phyloP scores from a whole-genome alignment of 2,888 invertebrate species.

The Pterobdella sp. region DNA sequence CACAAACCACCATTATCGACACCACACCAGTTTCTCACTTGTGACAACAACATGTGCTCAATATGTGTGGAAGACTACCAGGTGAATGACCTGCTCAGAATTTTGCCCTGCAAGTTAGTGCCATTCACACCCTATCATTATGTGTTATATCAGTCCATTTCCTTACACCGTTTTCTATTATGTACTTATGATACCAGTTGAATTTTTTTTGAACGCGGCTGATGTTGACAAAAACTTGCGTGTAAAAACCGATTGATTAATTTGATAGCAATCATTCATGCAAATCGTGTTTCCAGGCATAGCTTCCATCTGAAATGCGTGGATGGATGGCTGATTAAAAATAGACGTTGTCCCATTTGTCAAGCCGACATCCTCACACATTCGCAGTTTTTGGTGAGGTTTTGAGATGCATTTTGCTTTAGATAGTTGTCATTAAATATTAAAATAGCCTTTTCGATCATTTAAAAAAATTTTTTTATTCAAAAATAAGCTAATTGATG shows the following conservation, averaged over 20 bases:
- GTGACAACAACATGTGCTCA: conserved; percentile 77
- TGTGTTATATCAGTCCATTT: background rate
- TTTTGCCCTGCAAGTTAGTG: conserved; percentile 80
- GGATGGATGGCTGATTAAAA: conserved; percentile 89
- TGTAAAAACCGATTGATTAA: too few species aligned
- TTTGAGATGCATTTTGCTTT: too few species aligned
- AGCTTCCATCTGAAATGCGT: conserved; percentile 91
- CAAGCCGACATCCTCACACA: conserved; percentile 83
- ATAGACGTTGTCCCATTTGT: conserved; percentile 92
- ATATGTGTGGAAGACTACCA: conserved; percentile 89
- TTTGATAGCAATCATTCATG: too few species aligned
- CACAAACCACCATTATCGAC: background rate
- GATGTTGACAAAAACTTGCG: too few species aligned
- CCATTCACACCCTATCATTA: background rate
- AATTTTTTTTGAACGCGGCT: too few species aligned
- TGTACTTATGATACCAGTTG: too few species aligned
- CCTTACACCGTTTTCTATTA: background rate
- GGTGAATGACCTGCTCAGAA: conserved; percentile 73
- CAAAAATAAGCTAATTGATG: too few species aligned
- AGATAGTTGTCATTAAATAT: too few species aligned
- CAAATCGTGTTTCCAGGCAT: conserved; percentile 68
- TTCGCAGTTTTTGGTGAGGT: conserved; percentile 50
- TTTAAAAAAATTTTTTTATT: too few species aligned
- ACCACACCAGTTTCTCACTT: conserved; percentile 62
- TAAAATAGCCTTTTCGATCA: too few species aligned